phyloP scores from a whole-genome alignment of 2,113 vertebrate genomes.

The Mormoops blainvillei region DNA sequence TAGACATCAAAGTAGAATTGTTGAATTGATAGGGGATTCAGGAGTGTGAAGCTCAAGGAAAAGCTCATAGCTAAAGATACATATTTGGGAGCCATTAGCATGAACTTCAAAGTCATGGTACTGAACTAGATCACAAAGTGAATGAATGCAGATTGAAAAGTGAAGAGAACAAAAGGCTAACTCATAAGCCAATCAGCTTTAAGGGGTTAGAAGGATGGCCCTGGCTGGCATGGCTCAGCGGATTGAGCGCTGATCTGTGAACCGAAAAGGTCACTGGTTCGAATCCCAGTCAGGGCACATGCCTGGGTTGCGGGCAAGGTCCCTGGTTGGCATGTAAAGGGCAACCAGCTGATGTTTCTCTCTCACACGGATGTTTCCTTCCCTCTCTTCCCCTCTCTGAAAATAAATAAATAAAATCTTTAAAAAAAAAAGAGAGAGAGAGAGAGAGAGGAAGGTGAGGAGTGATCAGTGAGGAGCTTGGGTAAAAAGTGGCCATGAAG shows the following conservation, averaged over 20 bases:
- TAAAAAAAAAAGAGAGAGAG: no score
- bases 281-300: no score
- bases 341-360: no score
- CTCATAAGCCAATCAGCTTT: not conserved
- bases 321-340: no score
- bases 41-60: not conserved
- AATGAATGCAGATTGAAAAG: not conserved
- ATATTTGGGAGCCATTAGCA: not conserved
- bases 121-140: not conserved
- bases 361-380: no score
- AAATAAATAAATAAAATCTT: no score
- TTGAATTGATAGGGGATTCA: not conserved
- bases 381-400: no score
- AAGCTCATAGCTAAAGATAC: not conserved
- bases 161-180: not conserved
- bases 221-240: no score
- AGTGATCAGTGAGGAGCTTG: not conserved
- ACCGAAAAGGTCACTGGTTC: no score
- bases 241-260: no score
- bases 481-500: not conserved
- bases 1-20: not conserved
- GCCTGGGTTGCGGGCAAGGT: no score
- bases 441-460: not conserved
- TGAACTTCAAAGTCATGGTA: not conserved
- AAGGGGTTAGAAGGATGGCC: no score